These are phyloP conservation scores for Scarus forsteni DNA, from an alignment of 2,797 vertebrate species.

Conservation along the genomic window DNA sequence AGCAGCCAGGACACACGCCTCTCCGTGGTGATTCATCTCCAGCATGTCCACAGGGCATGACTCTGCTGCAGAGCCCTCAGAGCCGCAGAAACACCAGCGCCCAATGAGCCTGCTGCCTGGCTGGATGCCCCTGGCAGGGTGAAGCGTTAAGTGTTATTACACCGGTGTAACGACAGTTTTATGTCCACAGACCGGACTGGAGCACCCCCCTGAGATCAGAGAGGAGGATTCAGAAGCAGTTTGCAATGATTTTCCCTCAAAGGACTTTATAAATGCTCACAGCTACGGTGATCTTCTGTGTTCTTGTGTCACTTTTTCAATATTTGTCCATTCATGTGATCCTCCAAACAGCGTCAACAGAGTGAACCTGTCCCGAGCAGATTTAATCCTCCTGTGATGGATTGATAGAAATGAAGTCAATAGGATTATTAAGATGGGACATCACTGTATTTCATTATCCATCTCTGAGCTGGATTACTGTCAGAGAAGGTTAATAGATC, in stretches of 20 bases:
- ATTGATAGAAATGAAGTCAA: conserved; percentile 40
- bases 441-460: conserved; percentile 46
- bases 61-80: conserved; percentile 51
- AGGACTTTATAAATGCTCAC: conserved; percentile 39
- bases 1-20: conserved; percentile 24
- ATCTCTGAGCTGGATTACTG: conserved; percentile 67
- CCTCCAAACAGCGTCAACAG: not conserved
- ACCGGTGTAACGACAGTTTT: conserved; percentile 56
- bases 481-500: conserved; percentile 62
- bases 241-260: conserved; percentile 49
- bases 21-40: conserved; percentile 66
- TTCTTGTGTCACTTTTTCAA: conserved; percentile 26
- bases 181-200: conserved; percentile 45
- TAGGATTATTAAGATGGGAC: conserved; percentile 56
- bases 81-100: conserved; percentile 6
- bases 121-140: conserved; percentile 32
- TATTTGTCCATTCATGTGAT: conserved; percentile 26
- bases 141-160: conserved; percentile 55
- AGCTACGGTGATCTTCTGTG: conserved; percentile 16
- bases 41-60: conserved; percentile 40
- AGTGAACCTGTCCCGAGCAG: conserved; percentile 20
- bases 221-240: conserved; percentile 41
- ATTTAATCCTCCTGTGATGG: conserved; percentile 47
- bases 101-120: conserved; percentile 27
- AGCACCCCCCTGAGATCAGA: conserved; percentile 54